A percentile compares a stretch with the other conserved stretches of the same genome.
Evolutionary conservation across 2,888 invertebrate species (phyloP).

Genomic region (Cerastis leucographa): DNA sequence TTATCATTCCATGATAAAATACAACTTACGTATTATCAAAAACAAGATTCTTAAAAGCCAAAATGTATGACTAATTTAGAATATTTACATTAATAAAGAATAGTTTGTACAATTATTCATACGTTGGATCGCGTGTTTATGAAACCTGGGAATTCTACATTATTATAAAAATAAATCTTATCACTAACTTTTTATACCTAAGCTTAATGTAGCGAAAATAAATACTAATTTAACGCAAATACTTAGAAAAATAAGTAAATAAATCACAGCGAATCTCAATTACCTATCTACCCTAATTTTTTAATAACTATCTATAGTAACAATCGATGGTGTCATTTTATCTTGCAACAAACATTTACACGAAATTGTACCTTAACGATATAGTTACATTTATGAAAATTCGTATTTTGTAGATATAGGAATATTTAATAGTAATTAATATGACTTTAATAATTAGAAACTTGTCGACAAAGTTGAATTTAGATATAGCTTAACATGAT

Average conservation of each 20-base stretch:
- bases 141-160: conserved; percentile 80
- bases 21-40: conserved; percentile 52
- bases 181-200: conserved; percentile 64
- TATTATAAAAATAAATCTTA: conserved; percentile 87
- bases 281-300: conserved; percentile 77
- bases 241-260: conserved; percentile 73
- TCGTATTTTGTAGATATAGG: conserved; percentile 75
- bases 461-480: conserved; percentile 52
- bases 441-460: conserved; percentile 56
- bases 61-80: conserved; percentile 63
- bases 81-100: conserved; percentile 74
- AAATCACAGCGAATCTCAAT: conserved; percentile 85
- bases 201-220: conserved; percentile 67
- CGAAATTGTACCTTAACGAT: conserved; percentile 62
- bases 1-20: conserved; percentile 60
- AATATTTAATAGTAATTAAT: conserved; percentile 65
- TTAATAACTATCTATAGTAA: conserved; percentile 72
- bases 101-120: conserved; percentile 67
- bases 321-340: conserved; percentile 77
- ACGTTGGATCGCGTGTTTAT: conserved; percentile 77
- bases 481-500: conserved; percentile 42
- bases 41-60: conserved; percentile 56
- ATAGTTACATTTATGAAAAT: conserved; percentile 73
- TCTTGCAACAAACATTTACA: conserved; percentile 72
- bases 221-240: conserved; percentile 65